These are phyloP conservation scores for Phaenicophaeus curvirostris DNA, from an alignment of 2,797 vertebrate genomes.

Conservation along the genomic window DNA sequence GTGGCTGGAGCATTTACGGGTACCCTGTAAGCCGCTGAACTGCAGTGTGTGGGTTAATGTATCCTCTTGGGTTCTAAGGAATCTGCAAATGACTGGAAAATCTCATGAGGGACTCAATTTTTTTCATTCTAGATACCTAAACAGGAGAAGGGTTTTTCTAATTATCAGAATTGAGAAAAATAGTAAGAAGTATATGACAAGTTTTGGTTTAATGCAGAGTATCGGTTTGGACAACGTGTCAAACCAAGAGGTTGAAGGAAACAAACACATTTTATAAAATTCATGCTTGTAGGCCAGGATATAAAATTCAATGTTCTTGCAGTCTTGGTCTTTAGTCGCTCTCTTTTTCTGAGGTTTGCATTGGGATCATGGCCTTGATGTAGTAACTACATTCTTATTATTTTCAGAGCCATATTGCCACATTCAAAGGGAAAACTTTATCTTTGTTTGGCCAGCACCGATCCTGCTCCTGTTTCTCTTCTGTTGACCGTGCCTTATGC, in stretches of 20 bases:
- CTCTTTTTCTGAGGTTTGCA: not conserved
- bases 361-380: not conserved
- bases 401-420: not conserved
- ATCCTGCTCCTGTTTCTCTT: not conserved
- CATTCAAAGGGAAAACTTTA: not conserved
- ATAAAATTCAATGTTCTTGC: not conserved
- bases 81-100: not conserved
- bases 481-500: not conserved
- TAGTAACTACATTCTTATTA: not conserved
- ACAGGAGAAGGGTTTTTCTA: not conserved
- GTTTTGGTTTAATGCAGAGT: not conserved
- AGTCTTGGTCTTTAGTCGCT: not conserved
- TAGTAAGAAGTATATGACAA: not conserved
- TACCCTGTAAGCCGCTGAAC: not conserved
- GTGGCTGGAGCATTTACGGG: not conserved
- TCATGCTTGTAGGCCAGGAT: not conserved
- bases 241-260: not conserved
- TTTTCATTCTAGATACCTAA: not conserved
- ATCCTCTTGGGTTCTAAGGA: not conserved
- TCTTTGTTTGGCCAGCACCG: not conserved
- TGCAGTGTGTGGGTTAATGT: not conserved
- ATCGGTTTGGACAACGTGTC: not conserved
- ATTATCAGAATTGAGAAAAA: not conserved
- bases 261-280: not conserved
- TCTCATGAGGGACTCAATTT: not conserved